phyloP scores from a whole-genome alignment of 2,888 invertebrate species.

The Zeuzera pyrina region DNA sequence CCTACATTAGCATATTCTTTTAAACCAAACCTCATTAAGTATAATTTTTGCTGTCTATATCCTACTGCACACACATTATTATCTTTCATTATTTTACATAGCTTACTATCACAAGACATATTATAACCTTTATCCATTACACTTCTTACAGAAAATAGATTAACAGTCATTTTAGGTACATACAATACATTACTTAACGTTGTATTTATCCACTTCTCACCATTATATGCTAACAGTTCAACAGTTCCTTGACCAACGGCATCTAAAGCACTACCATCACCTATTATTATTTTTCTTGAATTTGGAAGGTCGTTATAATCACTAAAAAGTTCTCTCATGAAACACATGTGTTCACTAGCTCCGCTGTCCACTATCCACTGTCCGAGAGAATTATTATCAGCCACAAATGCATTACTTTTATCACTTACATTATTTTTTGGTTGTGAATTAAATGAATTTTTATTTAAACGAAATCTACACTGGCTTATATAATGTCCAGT shows the following conservation, averaged over 20 bases:
- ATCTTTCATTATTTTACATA: not conserved
- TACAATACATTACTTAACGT: not conserved
- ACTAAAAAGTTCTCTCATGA: not conserved
- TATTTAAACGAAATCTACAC: too few relatives aligned
- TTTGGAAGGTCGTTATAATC: not conserved
- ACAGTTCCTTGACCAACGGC: not conserved
- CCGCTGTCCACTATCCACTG: not conserved
- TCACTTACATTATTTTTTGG: too few relatives aligned
- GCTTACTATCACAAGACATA: not conserved
- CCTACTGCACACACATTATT: not conserved
- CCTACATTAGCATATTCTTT: not conserved
- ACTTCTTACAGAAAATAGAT: slow-evolving; percentile 1
- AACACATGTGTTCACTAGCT: not conserved
- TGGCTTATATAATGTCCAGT: too few relatives aligned
- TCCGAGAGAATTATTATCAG: not conserved
- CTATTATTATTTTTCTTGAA: not conserved
- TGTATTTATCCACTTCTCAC: not conserved
- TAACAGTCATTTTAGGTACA: not conserved
- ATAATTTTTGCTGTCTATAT: not conserved
- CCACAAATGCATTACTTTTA: not conserved
- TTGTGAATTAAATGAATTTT: too few relatives aligned
- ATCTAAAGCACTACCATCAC: not conserved
- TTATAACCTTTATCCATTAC: slow-evolving; percentile 1
- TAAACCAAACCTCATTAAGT: too few relatives aligned
- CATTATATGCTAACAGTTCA: not conserved